Evolutionary conservation across 1,140 invertebrate species (phyloP), one percentile per base, ranked within the genome.

Genomic region (Saccostrea cuccullata): DNA sequence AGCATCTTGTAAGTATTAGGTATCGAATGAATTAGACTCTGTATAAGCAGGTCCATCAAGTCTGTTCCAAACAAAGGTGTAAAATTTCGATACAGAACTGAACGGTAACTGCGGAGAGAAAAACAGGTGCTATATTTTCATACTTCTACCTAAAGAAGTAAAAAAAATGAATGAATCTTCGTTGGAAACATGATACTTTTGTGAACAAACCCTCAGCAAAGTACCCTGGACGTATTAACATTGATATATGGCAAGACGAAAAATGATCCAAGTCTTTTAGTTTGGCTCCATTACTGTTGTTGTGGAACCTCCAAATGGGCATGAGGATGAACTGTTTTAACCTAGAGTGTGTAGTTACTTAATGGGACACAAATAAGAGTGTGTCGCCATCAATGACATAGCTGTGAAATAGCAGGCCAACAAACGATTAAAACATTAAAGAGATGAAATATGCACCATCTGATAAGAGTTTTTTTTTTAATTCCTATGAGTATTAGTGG

Each of bases 221-320:
- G 70, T 77, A 26, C 30, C 70, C 23, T 26, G 30, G 36, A 77
- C 70, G 70, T 77, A 77, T 77, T 77, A 77, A 77, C 70, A 77
- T 77, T 77, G 70, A 77, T 77, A 30, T 77, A 77, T 77, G 30
- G 70, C 70, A 77, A 77, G 70, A 77, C 70, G 70, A 77, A 77
- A 77, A 26, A 77, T 30, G 70, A 77, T 77, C 70, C 70, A 30
- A 13, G 23, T 77, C 26, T 77, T 77, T 77, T 30, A 77, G 13
- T 26, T 36, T 77, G 70, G 70, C 70, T 77, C 70, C 70, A 77
- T 77, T 77, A 77, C 23, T 77, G 70, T 77, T 26, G 23, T 77
- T 26, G 70, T 77, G 70, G 70, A 77, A 77, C 30, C 2, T 30
- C 23, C 13, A 77, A 77, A 77, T 36, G 30, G 70, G 70, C 70